Percentiles rank a stretch among this genome's conserved stretches.
Conservation (phyloP, 2,113 vertebrate species). For the Mellivora capensis region DNA sequence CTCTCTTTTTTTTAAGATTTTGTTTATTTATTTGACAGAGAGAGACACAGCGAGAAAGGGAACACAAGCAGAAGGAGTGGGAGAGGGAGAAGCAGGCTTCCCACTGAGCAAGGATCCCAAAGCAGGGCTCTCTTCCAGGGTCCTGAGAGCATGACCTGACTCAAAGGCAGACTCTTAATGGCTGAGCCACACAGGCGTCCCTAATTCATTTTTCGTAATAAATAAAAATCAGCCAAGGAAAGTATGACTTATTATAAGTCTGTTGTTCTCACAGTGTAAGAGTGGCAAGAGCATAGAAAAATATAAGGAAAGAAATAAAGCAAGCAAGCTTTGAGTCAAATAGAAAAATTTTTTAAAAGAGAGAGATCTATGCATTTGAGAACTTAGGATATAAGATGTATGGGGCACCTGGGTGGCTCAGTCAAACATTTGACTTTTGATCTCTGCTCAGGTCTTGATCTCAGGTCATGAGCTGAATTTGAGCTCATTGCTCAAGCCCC, state of each 20-base stretch:
- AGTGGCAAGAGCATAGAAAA: neutral
- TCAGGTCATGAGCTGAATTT: neutral
- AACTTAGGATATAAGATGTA: neutral
- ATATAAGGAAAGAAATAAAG: no score
- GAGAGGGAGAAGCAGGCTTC: no score
- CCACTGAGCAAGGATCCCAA: no score
- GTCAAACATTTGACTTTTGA: neutral
- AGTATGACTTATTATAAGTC: neutral
- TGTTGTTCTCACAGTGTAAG: neutral
- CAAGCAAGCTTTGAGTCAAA: neutral
- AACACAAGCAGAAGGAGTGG: no score
- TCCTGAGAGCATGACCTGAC: no score
- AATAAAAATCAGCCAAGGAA: neutral
- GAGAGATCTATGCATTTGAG: neutral
- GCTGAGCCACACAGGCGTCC: no score
- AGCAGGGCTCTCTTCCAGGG: no score
- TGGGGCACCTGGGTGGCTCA: neutral
- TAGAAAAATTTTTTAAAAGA: neutral
- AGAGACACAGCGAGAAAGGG: no score
- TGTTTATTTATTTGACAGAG: no score
- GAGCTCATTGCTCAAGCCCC: no score
- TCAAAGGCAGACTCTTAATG: no score
- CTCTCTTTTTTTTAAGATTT: no score
- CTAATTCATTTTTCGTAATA: neutral
- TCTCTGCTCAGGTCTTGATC: neutral